Base-by-base conservation (phyloP, 2,797 vertebrate species). In the Molossus alvarezi region DNA sequence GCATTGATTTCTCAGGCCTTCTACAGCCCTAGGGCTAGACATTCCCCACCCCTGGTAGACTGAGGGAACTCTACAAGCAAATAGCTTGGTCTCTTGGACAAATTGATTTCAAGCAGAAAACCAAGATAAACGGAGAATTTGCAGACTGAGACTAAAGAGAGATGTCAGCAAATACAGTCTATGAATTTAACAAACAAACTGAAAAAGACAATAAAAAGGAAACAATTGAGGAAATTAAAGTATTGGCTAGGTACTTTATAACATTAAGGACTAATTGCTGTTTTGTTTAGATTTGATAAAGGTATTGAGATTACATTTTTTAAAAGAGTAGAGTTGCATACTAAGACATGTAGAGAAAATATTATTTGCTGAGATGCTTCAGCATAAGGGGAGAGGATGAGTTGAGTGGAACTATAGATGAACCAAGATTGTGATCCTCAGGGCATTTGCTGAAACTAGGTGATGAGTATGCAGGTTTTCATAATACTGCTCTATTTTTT, bases 261-360 rank as follows among this genome's bases (percentile, higher is more conserved):
- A 88, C 57, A 71, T 81, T 37, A 72, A 79, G 25, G 23, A 65
- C 64, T 72, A 23, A 45, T 60, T 62, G 27, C 48, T 57, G n/a
- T 81, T 87, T 80, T 90, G 55, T 94, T 91, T 79, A 77, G 48
- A 65, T 79, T 9, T 88, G 64, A 27, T 64, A 57, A 76, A 64
- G 12, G n/a, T 64, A 65, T 67, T 79, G 17, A 87, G 41, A 20
- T 94, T 48, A 48, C 20, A 51, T n/a, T 82, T 87, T 87, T 12
- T 4, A 69, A 91, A 91, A 94, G 67, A 77, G 27, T 48, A 57
- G 27, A 37, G 37, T 84, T 77, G 64, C 9, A 25, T 76, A 45
- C 25, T 55, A 53, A 76, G 21, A 92, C 37, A 57, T 21, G 57
- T 6, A 79, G n/a, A 62, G 9, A 27, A 21, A 60, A 65, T 85